Conservation (phyloP, 2,888 invertebrate species). For the Napeogenes sylphis region DNA sequence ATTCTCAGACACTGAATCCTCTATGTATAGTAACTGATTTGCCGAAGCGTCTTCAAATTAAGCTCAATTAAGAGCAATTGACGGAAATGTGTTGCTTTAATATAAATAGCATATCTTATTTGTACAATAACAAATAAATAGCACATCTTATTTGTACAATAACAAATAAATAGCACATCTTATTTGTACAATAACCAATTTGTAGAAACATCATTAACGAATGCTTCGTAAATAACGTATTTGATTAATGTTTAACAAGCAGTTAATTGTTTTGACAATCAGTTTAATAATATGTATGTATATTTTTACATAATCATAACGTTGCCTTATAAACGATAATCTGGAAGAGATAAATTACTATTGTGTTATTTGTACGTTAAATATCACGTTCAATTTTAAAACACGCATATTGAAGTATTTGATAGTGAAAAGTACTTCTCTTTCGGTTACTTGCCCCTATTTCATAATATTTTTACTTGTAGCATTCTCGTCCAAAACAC, state of each 20-base stretch:
- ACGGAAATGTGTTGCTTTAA: slow-evolving; percentile 22
- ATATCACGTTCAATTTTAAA: too few species aligned
- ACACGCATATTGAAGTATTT: too few species aligned
- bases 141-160: slow-evolving; percentile 2
- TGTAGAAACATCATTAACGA: background rate
- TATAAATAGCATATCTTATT: slow-evolving; percentile 15
- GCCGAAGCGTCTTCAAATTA: slow-evolving; percentile 30
- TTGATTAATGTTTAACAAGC: too few species aligned
- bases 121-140: slow-evolving; percentile 11
- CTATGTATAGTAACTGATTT: slow-evolving; percentile 28
- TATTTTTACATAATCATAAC: too few species aligned
- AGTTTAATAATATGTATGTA: too few species aligned
- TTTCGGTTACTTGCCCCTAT: slow-evolving; percentile 27
- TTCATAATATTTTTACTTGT: slow-evolving; percentile 32
- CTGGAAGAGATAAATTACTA: too few species aligned
- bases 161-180: slow-evolving; percentile 13
- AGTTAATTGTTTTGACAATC: too few species aligned
- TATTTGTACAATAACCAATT: slow-evolving; percentile 1
- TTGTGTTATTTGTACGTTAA: too few species aligned
- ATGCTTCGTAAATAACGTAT: too few species aligned
- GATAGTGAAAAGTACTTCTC: slow-evolving; percentile 9
- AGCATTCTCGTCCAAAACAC: slow-evolving; percentile 30
- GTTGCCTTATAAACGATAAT: too few species aligned
- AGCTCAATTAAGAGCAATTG: slow-evolving; percentile 32
- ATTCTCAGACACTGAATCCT: slow-evolving; percentile 21